A percentile compares a stretch with the other conserved stretches of the same genome.
These are phyloP conservation scores for Ascaphus truei DNA, from an alignment of 2,113 vertebrate species.

Conservation along the genomic window DNA sequence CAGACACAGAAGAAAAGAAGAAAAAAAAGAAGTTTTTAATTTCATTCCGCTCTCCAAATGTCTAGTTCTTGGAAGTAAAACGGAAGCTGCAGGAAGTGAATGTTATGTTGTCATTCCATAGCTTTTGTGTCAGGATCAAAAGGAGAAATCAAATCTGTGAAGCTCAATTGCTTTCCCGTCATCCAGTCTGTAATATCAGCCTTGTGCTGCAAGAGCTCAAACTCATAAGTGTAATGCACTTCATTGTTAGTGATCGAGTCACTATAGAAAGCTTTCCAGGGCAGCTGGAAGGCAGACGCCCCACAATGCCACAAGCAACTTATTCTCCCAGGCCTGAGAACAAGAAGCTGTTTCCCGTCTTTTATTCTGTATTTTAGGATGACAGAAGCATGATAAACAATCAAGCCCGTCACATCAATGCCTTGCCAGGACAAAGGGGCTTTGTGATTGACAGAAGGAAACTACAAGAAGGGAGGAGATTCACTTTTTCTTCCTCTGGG, in stretches of 20 bases:
- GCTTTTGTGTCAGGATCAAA: slow-evolving; percentile 47
- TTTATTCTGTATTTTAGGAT: slow-evolving; percentile 56
- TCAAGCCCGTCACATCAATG: slow-evolving; percentile 48
- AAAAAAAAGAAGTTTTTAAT: neutral
- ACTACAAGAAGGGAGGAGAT: slow-evolving; percentile 44
- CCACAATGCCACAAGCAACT: slow-evolving; percentile 51
- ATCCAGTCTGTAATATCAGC: slow-evolving; percentile 62
- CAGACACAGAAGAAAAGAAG: neutral
- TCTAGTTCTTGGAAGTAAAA: neutral
- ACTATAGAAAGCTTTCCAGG: slow-evolving; percentile 41
- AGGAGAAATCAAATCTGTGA: slow-evolving; percentile 43
- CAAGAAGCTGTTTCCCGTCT: slow-evolving; percentile 44
- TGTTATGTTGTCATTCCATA: slow-evolving; percentile 5
- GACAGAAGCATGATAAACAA: slow-evolving; percentile 60
- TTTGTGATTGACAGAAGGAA: slow-evolving; percentile 59
- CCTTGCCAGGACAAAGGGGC: slow-evolving; percentile 49
- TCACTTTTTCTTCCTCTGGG: slow-evolving; percentile 46
- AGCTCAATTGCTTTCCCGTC: slow-evolving; percentile 54
- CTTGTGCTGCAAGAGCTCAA: slow-evolving; percentile 54
- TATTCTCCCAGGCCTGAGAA: slow-evolving; percentile 65
- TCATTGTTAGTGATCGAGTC: slow-evolving; percentile 41
- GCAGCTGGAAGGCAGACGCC: slow-evolving; percentile 31
- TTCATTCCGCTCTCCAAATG: neutral
- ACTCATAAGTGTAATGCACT: slow-evolving; percentile 48
- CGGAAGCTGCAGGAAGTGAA: slow-evolving; percentile 39